Percentiles rank a stretch among this genome's conserved stretches.
phyloP scores from a whole-genome alignment of 2,113 vertebrate species.

The Euleptes europaea region DNA sequence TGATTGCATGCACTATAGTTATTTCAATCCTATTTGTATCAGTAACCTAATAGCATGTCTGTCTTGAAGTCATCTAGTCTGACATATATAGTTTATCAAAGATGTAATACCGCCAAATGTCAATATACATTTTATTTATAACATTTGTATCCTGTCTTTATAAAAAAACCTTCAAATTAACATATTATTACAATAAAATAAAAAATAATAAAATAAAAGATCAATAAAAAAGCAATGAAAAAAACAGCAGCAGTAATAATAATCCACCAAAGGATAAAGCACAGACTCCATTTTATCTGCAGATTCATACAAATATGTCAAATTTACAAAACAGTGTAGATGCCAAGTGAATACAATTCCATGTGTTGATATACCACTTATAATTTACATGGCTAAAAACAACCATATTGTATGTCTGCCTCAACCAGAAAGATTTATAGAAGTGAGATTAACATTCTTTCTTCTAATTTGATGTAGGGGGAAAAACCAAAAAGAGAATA shows the following conservation, averaged over 20 bases:
- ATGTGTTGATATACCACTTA: not conserved
- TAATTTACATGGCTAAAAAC: too few relatives aligned
- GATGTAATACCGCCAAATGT: constrained; percentile 60
- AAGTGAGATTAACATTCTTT: too few relatives aligned
- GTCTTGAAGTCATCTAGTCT: constrained; percentile 69
- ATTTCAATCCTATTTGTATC: constrained; percentile 80
- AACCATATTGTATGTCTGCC: too few relatives aligned
- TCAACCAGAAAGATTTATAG: too few relatives aligned
- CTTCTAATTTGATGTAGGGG: not conserved
- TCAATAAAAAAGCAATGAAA: too few relatives aligned
- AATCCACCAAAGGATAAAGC: too few relatives aligned
- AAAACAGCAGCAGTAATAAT: too few relatives aligned
- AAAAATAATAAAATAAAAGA: too few relatives aligned
- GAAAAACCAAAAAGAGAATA: too few relatives aligned
- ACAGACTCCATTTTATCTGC: not conserved
- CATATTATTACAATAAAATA: not conserved
- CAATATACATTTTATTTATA: constrained; percentile 62
- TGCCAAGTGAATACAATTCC: not conserved
- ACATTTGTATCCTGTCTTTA: not conserved
- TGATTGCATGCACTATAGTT: constrained; percentile 79
- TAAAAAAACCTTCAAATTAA: not conserved
- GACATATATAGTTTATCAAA: constrained; percentile 64
- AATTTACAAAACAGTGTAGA: not conserved
- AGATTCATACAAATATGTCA: not conserved
- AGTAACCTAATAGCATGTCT: constrained; percentile 77